Base-by-base conservation (phyloP, 1,140 invertebrate genomes). In the Marisa cornuarietis region DNA sequence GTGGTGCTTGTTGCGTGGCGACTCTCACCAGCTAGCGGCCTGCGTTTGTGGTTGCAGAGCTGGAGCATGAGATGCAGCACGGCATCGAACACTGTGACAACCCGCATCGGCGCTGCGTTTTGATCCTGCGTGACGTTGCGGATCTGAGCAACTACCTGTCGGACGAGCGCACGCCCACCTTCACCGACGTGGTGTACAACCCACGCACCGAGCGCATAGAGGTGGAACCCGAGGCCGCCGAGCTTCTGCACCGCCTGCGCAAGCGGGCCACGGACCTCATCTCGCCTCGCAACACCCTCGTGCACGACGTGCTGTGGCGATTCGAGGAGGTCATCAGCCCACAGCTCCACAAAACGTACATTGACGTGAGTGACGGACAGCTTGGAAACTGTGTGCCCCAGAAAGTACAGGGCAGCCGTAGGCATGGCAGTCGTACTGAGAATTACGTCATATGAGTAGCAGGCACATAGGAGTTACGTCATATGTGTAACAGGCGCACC, bases 111-210 rank as follows among this genome's bases (percentile, higher is more conserved):
- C 66, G 80, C 51, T 87, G 86, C 79, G 74, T 88, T 20, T 82
- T 89, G 1, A 77, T 89, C n/a, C 77, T 84, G 3, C 69, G 90
- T 62, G 85, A 83, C 66, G 89, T 90, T 76, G 84, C 83, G 65
- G 90, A 90, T 75, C 82, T 90, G 13, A 86, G 87, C 26, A 90
- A 90, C 81, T 90, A 90, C 83, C 79, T 87, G 1, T 80, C 85
- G 22, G 84, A 88, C 31, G 76, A 83, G 6, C 77, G 81, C 54
- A 83, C 89, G 0, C 20, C 79, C 18, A 79, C 75, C 42, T 90
- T 89, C 71, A 79, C 85, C 22, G 89, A 90, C 58, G 66, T 90
- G 49, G 68, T 66, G 1, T 84, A 80, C 73, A 86, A 88, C 80
- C 85, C 87, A 16, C 85, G 80, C 62, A 79, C 71, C 31, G 87